A percentile compares a stretch with the other conserved stretches of the same genome.
These are phyloP conservation scores for Girardia tigrina DNA, from an alignment of 2,888 invertebrate species.

Conservation along the genomic window DNA sequence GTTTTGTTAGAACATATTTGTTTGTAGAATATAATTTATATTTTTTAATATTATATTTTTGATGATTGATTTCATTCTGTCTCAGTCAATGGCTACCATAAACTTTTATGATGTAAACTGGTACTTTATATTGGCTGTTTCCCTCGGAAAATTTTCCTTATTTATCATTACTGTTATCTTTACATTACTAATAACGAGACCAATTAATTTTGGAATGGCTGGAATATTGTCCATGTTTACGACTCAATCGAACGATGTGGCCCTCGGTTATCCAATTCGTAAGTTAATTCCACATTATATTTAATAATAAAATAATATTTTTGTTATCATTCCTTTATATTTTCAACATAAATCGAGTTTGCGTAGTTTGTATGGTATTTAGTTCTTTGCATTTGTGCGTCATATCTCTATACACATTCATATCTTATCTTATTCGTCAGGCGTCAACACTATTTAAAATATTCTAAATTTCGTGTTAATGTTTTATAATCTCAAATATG, in stretches of 20 bases:
- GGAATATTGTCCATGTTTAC: constrained; percentile 84
- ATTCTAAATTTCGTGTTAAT: too few species aligned
- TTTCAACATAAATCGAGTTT: too few species aligned
- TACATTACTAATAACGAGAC: constrained; percentile 62
- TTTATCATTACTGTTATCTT: constrained; percentile 58
- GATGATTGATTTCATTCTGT: too few species aligned
- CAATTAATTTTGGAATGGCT: constrained; percentile 67
- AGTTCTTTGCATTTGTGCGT: too few species aligned
- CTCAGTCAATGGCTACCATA: constrained; percentile 33
- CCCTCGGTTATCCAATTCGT: constrained; percentile 85
- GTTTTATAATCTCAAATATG: too few species aligned
- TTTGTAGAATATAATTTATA: too few species aligned
- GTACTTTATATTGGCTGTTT: constrained; percentile 71
- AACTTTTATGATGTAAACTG: constrained; percentile 57
- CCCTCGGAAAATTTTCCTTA: constrained; percentile 69
- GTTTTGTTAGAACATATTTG: too few species aligned
- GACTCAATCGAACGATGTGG: constrained; percentile 92
- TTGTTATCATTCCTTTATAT: too few species aligned
- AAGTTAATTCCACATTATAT: constrained; percentile 47
- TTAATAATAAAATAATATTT: neutral
- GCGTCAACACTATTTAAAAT: too few species aligned
- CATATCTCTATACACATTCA: too few species aligned
- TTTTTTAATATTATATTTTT: neutral
- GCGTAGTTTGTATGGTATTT: too few species aligned
- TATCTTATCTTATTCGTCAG: too few species aligned